Evolutionary conservation across 2,888 invertebrate genomes (phyloP), one percentile per base, ranked within the genome.

Genomic region (Dexiosoma caninum): DNA sequence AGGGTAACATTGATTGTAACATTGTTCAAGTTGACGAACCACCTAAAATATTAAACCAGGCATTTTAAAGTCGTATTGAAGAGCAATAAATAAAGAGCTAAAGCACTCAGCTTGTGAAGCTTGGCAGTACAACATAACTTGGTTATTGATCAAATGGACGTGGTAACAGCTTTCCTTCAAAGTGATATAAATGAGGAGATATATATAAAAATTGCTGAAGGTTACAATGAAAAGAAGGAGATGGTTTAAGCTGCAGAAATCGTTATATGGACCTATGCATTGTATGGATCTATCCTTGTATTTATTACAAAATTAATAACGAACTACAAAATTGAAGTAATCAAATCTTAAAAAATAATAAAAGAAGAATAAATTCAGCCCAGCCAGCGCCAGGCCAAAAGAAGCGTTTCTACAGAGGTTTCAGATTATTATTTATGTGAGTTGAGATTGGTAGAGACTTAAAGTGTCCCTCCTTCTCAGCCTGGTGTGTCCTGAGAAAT

Each of bases 201-300:
- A 66, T 55, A 82, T 84, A 16, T 27, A 27, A 40, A 30, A 0
- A 16, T 30, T 2, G 51, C 51, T 21, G 23, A 60, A 16, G 51
- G 70, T 30, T 66, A 42, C 14, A 21, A 53, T 23, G 72, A 59
- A 46, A 66, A 27, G 6, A 67, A 44, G 10, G 40, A 51, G 5
- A 60, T 44, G 35, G 62, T 67, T 21, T 83, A 75, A 70, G 16
- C 69, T 81, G 3, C 37, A 64, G 1, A 83, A 82, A 57, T 76
- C 77, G 3, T 57, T 83, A 4, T 83, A 83, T 46, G 82, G 83
- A 1, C 42, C 82, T 8, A 83, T 82, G 23, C 81, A 83, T 53
- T 57, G 32, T 78, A 1, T 82, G 81, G 83, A 75, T 82, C 9
- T 44, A 57, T n/a, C n/a, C n/a, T n/a, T n/a, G n/a, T n/a, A n/a